A percentile compares a stretch with the other conserved stretches of the same genome.
phyloP scores from a whole-genome alignment of 1,140 invertebrate genomes.

The Saccostrea cuccullata region DNA sequence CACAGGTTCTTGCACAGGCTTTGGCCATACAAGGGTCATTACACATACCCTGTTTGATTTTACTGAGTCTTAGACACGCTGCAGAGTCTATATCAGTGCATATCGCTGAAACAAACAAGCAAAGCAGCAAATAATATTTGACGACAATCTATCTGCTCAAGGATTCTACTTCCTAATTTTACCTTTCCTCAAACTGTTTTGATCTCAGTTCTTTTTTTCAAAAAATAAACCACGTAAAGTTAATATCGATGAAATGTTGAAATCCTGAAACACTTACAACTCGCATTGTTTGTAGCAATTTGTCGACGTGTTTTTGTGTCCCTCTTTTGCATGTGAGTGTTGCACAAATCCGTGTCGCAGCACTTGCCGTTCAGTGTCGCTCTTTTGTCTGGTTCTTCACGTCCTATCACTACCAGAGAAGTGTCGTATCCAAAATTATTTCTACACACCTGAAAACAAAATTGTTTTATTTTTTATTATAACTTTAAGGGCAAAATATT shows the following conservation, averaged over 20 bases:
- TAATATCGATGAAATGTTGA: too few species aligned
- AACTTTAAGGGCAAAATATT: not conserved
- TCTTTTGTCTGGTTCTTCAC: not conserved
- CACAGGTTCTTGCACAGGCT: not conserved
- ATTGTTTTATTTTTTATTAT: not conserved
- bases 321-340: not conserved
- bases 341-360: not conserved
- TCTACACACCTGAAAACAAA: not conserved
- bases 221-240: too few species aligned
- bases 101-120: not conserved
- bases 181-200: too few species aligned
- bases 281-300: not conserved
- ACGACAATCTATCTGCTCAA: too few species aligned
- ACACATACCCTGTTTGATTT: constrained; percentile 7
- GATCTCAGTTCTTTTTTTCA: too few species aligned
- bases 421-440: not conserved
- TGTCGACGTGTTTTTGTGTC: not conserved
- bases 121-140: too few species aligned
- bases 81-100: not conserved
- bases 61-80: not conserved
- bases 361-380: not conserved
- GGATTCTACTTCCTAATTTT: too few species aligned
- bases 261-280: not conserved
- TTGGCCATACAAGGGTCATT: not conserved
- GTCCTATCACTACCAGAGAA: not conserved